phyloP scores from a whole-genome alignment of 2,888 invertebrate species.

The Pilophorus perplexus region DNA sequence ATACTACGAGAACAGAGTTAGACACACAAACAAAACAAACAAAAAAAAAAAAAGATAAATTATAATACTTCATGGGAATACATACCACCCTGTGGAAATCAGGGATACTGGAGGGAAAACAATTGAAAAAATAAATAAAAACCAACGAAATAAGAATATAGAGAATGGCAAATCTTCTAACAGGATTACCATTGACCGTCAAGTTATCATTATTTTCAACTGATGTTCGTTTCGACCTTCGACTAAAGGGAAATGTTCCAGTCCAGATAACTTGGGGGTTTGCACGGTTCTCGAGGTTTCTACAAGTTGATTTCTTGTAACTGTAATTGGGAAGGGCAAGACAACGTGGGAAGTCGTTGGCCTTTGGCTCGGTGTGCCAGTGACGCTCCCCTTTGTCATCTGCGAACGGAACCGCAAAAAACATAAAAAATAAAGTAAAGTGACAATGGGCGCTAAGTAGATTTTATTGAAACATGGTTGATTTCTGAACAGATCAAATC shows the following conservation, averaged over 20 bases:
- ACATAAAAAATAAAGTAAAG: constrained; percentile 40
- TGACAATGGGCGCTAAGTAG: neutral
- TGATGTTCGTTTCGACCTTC: constrained; percentile 4
- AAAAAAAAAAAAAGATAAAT: constrained; percentile 5
- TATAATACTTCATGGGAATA: constrained; percentile 28
- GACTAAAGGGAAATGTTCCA: constrained; percentile 6
- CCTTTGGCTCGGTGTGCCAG: constrained; percentile 43
- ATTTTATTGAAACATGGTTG: neutral
- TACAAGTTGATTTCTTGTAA: constrained; percentile 36
- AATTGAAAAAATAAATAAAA: neutral
- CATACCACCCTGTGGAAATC: constrained; percentile 17
- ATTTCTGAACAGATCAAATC: constrained; percentile 14
- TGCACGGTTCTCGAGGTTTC: constrained; percentile 29
- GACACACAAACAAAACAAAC: constrained; percentile 24
- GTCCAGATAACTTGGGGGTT: constrained; percentile 25
- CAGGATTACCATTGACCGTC: constrained; percentile 4
- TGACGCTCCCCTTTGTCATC: constrained; percentile 46
- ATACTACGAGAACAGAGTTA: constrained; percentile 33
- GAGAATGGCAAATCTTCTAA: constrained; percentile 20
- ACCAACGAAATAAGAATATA: constrained; percentile 8
- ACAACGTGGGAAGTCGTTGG: constrained; percentile 44
- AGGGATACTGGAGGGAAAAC: constrained; percentile 1
- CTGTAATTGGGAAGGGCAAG: constrained; percentile 44
- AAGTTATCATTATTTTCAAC: constrained; percentile 14
- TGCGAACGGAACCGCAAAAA: constrained; percentile 50